These are phyloP conservation scores for Notarius quadriscutis DNA, from an alignment of 2,113 vertebrate species.

Conservation along the genomic window DNA sequence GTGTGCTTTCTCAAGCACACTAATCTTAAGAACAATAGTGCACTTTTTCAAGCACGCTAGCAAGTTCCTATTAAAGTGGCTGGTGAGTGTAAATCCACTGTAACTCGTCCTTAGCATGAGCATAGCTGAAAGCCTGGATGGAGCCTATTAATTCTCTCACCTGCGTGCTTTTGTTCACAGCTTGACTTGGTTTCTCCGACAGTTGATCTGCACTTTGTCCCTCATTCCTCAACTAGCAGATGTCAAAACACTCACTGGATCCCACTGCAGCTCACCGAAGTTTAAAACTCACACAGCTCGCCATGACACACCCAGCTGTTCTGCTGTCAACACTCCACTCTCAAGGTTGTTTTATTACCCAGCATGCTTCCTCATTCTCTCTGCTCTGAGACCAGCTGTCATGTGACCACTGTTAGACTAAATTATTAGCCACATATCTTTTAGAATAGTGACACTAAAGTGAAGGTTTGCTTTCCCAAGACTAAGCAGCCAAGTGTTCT, in stretches of 20 bases:
- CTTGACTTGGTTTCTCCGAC: not conserved
- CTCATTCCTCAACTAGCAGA: not conserved
- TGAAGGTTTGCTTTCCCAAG: not conserved
- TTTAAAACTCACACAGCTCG: not conserved
- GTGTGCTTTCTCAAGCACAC: too few species aligned
- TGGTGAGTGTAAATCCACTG: not conserved
- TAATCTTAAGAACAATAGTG: too few species aligned
- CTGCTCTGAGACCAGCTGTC: not conserved
- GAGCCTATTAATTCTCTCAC: not conserved
- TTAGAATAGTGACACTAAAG: not conserved
- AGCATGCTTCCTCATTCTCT: slow-evolving; percentile 21
- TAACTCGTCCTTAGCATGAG: not conserved
- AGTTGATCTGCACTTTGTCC: not conserved
- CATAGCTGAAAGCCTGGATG: not conserved
- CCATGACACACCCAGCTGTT: not conserved
- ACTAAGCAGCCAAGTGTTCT: not conserved
- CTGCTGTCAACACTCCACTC: slow-evolving; percentile 4
- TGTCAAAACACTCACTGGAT: slow-evolving; percentile 5
- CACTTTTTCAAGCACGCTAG: too few species aligned
- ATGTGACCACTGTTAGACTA: slow-evolving; percentile 5
- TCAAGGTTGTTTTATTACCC: slow-evolving; percentile 32
- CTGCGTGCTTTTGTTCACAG: slow-evolving; percentile 10
- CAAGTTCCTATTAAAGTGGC: too few species aligned
- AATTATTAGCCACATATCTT: not conserved
- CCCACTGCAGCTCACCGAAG: too few species aligned